phyloP scores from a whole-genome alignment of 2,113 vertebrate genomes.

The Mola mola region DNA sequence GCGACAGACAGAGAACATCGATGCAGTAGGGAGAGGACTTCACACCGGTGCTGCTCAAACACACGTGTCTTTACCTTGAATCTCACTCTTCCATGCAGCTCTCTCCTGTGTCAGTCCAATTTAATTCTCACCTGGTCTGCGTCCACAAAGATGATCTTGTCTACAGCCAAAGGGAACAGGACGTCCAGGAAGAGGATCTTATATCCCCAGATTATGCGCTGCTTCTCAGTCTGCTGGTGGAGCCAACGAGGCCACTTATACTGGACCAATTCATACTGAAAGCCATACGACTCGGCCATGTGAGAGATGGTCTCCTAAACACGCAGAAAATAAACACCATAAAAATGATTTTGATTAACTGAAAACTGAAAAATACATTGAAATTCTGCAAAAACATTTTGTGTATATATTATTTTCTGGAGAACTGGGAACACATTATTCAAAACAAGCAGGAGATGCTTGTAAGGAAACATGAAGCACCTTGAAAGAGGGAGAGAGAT shows the following conservation, averaged over 20 bases:
- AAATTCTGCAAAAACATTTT: background rate
- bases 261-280: constrained; percentile 95
- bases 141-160: constrained; percentile 99
- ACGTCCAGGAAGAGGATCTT: constrained; percentile 99
- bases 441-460: constrained; percentile 1
- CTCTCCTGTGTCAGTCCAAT: background rate
- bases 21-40: constrained; percentile 4
- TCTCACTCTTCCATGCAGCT: background rate
- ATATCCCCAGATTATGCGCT: constrained; percentile 98
- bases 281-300: constrained; percentile 91
- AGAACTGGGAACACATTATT: constrained; percentile 14
- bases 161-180: constrained; percentile 94
- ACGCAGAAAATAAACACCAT: background rate
- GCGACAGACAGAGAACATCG: constrained; percentile 1
- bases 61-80: background rate
- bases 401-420: background rate
- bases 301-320: constrained; percentile 90
- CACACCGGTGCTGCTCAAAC: background rate
- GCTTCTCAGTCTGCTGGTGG: constrained; percentile 95
- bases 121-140: constrained; percentile 89
- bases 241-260: constrained; percentile 98
- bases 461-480: constrained; percentile 72
- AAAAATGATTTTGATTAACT: no score
- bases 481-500: constrained; percentile 97
- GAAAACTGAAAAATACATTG: no score